Conservation (phyloP, 2,797 vertebrate species). For the Manis crassicaudata region DNA sequence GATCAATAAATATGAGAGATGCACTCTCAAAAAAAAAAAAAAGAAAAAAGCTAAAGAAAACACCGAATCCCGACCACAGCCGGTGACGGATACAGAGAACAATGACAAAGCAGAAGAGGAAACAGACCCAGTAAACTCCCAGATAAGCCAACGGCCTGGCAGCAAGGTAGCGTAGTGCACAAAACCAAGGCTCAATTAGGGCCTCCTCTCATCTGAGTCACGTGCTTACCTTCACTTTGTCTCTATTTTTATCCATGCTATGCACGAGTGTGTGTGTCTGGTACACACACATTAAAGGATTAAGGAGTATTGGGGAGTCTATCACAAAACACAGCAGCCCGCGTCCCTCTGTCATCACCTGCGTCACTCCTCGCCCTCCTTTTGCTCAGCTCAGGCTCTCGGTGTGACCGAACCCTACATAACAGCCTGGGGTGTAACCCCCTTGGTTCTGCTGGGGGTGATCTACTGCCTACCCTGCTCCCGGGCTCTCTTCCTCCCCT, state of each 20-base stretch:
- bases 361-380: rapidly evolving
- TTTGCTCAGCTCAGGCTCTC: rapidly evolving
- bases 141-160: rapidly evolving
- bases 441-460: not conserved
- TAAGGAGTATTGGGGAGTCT: rapidly evolving
- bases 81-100: not conserved
- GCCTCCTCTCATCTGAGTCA: rapidly evolving
- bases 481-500: not conserved
- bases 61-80: not conserved
- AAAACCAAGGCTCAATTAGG: not conserved
- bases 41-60: not conserved
- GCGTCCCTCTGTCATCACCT: no score
- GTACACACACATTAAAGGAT: no score
- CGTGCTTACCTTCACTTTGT: not conserved
- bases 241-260: not conserved
- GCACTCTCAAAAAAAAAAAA: no score
- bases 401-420: no score
- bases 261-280: no score
- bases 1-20: no score
- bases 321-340: not conserved
- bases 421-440: no score
- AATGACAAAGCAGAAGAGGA: not conserved
- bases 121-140: not conserved
- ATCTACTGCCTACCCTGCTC: no score
- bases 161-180: not conserved